Evolutionary conservation across 2,797 vertebrate genomes (phyloP), one percentile per base, ranked within the genome.

Genomic region (Microctenopoma stevenorrisi): DNA sequence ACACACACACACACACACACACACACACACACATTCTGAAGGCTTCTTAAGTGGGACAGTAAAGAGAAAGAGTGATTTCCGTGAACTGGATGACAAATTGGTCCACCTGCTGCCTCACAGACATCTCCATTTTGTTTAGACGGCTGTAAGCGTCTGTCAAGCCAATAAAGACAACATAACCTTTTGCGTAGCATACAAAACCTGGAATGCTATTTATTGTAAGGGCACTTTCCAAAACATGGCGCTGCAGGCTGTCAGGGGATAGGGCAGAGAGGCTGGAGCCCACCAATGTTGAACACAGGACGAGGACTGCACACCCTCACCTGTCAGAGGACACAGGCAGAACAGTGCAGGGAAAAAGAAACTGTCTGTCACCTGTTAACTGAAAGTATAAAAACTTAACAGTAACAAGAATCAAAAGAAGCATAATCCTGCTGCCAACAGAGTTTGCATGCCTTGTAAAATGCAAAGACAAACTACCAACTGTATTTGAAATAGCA

Each of bases 81-180:
- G 25, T 6, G 13, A 63, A 68, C 76, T 38, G 33, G 61, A 78
- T 84, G 86, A 92, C 77, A 81, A 78, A 91, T 75, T 52, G 61
- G 54, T 86, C 80, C 91, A 92, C 89, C 88, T 90, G 90, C 87
- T 77, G 50, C 84, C 67, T 76, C 68, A 74, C 69, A 81, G 63
- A 84, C 71, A 28, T 86, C 80, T 87, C 85, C 52, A 38, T 79
- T 79, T 68, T 91, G 87, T 90, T 91, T 91, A 85, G 68, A 84
- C 67, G 74, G 69, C 75, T 22, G 60, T 25, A 49, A 81, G 77
- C 85, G 64, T 78, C 84, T 88, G 89, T 88, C 85, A 87, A 22
- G 79, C 79, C 75, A 85, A 80, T 82, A 86, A 86, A 88, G 86
- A 87, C 84, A 89, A 86, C 84, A 77, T 85, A 86, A 86, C 88